Conservation (phyloP, 2,888 invertebrate genomes). For the Lordiphosa andalusiaca region DNA sequence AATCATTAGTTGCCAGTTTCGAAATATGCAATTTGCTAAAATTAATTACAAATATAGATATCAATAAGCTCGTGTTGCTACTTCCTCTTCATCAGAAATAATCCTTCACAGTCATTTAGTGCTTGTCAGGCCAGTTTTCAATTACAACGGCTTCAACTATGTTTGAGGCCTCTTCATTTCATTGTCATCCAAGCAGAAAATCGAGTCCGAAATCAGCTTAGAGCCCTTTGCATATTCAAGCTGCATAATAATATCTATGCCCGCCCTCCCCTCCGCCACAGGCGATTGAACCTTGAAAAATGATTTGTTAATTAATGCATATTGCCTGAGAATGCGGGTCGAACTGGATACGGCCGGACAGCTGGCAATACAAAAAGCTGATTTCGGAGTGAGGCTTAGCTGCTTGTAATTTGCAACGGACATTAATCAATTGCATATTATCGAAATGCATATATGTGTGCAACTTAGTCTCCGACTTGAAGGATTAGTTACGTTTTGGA, state of each 20-base stretch:
- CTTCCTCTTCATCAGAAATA: conserved; percentile 1
- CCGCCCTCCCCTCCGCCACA: neutral
- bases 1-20: neutral
- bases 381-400: conserved; percentile 24
- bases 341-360: too few species aligned
- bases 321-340: conserved; percentile 4
- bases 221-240: conserved; percentile 35
- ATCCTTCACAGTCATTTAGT: conserved; percentile 13
- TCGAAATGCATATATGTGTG: conserved; percentile 30
- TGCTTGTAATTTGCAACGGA: conserved; percentile 63
- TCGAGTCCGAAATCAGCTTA: conserved; percentile 24
- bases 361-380: too few species aligned
- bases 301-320: conserved; percentile 32
- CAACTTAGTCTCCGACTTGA: conserved; percentile 23
- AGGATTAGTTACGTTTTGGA: conserved; percentile 4
- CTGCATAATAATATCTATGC: conserved; percentile 30
- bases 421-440: conserved; percentile 70
- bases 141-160: conserved; percentile 8
- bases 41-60: conserved; percentile 3
- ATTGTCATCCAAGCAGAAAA: conserved; percentile 20
- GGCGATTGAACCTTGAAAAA: conserved; percentile 21
- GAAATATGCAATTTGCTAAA: neutral
- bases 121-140: conserved; percentile 8
- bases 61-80: conserved; percentile 5
- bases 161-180: conserved; percentile 8